Evolutionary conservation across 2,888 invertebrate genomes (phyloP).

Genomic region (Rhaphigaster nebulosa): DNA sequence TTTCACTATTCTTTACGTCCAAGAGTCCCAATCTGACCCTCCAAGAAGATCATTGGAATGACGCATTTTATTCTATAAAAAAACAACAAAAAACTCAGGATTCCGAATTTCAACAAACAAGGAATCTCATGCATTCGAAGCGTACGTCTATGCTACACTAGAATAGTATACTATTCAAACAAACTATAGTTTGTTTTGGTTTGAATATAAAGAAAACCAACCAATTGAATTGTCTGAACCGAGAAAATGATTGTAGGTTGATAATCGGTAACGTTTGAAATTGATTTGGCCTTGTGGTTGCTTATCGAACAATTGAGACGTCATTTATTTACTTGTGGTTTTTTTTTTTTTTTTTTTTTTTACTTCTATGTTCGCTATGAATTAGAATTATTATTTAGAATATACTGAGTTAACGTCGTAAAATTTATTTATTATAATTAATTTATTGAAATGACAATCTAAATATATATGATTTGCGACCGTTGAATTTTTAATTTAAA

Average conservation of each 20-base stretch:
- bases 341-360: not conserved
- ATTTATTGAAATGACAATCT: too few relatives aligned
- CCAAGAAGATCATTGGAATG: not conserved
- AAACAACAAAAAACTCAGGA: not conserved
- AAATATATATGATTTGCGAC: too few relatives aligned
- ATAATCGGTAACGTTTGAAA: not conserved
- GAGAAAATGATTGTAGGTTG: conserved; percentile 3
- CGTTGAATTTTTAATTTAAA: too few relatives aligned
- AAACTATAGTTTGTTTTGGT: not conserved
- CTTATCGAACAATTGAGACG: not conserved
- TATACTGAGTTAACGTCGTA: too few relatives aligned
- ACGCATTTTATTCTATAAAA: not conserved
- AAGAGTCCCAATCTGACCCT: not conserved
- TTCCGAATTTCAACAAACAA: not conserved
- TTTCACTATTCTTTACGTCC: not conserved
- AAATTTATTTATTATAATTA: too few relatives aligned
- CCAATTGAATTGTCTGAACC: not conserved
- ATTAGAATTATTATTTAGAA: not conserved
- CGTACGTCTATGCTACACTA: not conserved
- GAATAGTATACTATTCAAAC: too few relatives aligned
- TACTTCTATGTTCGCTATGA: not conserved
- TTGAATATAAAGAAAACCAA: not conserved
- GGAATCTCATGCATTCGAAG: not conserved
- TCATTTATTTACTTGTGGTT: not conserved
- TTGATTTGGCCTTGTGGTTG: not conserved